These are phyloP conservation scores for Mycteria americana DNA, from an alignment of 2,797 vertebrate species.

Conservation along the genomic window DNA sequence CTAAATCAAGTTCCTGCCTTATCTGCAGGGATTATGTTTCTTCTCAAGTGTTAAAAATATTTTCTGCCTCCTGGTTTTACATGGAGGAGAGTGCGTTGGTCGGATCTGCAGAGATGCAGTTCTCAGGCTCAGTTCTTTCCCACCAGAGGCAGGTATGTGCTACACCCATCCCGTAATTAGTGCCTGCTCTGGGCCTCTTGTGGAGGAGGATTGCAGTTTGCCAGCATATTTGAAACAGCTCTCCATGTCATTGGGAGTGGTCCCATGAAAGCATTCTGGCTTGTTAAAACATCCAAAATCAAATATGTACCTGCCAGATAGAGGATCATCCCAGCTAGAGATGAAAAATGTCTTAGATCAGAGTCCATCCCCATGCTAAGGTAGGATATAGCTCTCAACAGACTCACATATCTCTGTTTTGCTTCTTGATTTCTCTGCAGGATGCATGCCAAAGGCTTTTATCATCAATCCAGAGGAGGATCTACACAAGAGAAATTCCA, in stretches of 20 bases:
- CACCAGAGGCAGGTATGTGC: slow-evolving; percentile 34
- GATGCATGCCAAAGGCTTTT: slow-evolving; percentile 3
- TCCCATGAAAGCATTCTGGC: slow-evolving; percentile 19
- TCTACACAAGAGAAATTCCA: slow-evolving; percentile 16
- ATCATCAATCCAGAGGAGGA: not conserved
- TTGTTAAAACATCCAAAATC: slow-evolving; percentile 4
- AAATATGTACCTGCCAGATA: slow-evolving; percentile 12
- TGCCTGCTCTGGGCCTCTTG: not conserved
- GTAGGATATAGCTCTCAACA: not conserved
- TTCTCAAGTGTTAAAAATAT: not conserved
- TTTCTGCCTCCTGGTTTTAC: not conserved
- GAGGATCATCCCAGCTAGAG: not conserved
- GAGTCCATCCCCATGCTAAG: not conserved
- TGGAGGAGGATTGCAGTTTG: slow-evolving; percentile 15
- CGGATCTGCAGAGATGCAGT: not conserved
- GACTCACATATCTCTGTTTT: not conserved
- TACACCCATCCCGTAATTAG: slow-evolving; percentile 47
- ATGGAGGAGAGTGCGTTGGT: rapidly evolving
- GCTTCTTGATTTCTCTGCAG: not conserved
- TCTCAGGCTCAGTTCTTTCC: slow-evolving; percentile 4
- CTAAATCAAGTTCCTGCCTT: not conserved
- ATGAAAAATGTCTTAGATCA: slow-evolving; percentile 19
- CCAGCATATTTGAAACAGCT: slow-evolving; percentile 2
- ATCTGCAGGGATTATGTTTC: not conserved
- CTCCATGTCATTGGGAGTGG: not conserved